A percentile compares a stretch with the other conserved stretches of the same genome.
Evolutionary conservation across 2,113 vertebrate genomes (phyloP).

Genomic region (Petrocephalus microphthalmus): DNA sequence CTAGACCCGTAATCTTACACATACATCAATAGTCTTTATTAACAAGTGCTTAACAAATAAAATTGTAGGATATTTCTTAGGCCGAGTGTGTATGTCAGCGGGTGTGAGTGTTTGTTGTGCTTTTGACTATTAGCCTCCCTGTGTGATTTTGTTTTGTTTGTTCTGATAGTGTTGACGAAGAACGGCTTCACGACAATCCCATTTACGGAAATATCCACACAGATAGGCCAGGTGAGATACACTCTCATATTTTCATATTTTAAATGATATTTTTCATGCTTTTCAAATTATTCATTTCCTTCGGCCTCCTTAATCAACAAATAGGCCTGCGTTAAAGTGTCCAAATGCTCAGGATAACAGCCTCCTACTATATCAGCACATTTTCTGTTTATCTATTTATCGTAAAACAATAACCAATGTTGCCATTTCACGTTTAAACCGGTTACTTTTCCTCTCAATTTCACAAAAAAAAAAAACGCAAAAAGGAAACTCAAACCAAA

Average conservation of each 20-base stretch:
- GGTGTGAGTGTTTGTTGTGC: neutral
- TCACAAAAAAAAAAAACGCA: neutral
- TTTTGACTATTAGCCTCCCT: neutral
- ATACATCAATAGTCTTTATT: neutral
- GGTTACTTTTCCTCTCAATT: neutral
- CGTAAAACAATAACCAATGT: neutral
- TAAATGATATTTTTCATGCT: neutral
- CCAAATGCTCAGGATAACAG: neutral
- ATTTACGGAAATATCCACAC: constrained; percentile 63
- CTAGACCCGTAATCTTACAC: neutral
- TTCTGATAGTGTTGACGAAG: constrained; percentile 32
- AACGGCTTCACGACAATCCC: constrained; percentile 53
- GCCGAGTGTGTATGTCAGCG: neutral
- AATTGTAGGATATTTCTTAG: neutral
- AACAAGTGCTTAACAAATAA: neutral
- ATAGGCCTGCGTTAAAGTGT: neutral
- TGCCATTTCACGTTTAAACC: neutral
- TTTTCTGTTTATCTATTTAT: neutral
- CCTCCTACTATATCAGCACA: neutral
- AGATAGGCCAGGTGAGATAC: constrained; percentile 43
- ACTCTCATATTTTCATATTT: neutral
- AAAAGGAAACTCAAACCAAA: neutral
- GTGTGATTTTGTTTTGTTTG: neutral
- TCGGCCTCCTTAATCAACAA: neutral
- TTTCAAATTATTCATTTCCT: neutral